Evolutionary conservation across 53 echinoderm and acorn worm genomes (phyloP).

Genomic region (Antedon mediterranea): DNA sequence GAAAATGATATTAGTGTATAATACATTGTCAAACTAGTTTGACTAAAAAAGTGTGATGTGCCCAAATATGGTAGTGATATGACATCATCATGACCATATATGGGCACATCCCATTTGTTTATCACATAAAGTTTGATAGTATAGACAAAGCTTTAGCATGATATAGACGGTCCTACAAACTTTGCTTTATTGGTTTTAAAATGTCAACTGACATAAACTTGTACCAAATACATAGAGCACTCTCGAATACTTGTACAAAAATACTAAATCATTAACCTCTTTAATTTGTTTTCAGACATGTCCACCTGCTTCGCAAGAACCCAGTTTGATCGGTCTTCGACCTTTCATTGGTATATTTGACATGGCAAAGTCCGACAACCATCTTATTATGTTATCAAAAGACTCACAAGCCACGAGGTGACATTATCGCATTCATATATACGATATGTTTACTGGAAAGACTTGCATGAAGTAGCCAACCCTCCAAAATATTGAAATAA

Average conservation of each 20-base stretch:
- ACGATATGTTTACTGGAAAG: too few relatives aligned
- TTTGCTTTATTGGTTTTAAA: neutral
- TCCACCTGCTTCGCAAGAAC: constrained; percentile 47
- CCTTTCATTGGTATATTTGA: constrained; percentile 49
- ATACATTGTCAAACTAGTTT: too few relatives aligned
- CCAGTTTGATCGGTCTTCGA: constrained; percentile 51
- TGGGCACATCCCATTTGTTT: too few relatives aligned
- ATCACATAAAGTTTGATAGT: too few relatives aligned
- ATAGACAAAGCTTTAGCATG: too few relatives aligned
- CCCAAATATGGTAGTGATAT: too few relatives aligned
- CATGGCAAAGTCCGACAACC: constrained; percentile 38
- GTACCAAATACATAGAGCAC: neutral
- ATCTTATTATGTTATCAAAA: constrained; percentile 67
- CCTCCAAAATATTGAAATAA: too few relatives aligned
- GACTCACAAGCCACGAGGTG: constrained; percentile 5
- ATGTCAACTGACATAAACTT: neutral
- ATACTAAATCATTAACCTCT: neutral
- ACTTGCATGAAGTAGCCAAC: too few relatives aligned
- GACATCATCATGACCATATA: too few relatives aligned
- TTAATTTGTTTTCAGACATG: constrained; percentile 29
- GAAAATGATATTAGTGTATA: too few relatives aligned
- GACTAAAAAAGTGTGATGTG: too few relatives aligned
- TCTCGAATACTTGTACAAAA: neutral
- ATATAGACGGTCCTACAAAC: neutral
- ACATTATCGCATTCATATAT: neutral